These are phyloP conservation scores for Oopsacas minuta DNA, from an alignment of 37 sponge, comb jelly and placozoan species.

Conservation along the genomic window DNA sequence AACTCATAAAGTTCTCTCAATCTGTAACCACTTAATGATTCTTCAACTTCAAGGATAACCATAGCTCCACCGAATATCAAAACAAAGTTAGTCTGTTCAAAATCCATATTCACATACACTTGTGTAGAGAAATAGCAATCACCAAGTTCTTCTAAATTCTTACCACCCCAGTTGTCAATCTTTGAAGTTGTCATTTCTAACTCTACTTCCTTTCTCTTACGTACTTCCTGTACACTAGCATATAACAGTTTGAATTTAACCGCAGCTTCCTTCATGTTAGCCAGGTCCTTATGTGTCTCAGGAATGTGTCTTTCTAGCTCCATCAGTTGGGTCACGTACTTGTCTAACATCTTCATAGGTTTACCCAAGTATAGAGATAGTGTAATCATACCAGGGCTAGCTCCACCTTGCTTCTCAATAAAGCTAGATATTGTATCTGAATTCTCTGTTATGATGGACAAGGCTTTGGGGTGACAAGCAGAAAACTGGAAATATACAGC, in stretches of 20 bases:
- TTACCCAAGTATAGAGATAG: conserved; percentile 71
- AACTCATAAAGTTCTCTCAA: conserved; percentile 20
- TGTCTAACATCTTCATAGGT: conserved; percentile 77
- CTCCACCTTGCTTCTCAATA: conserved; percentile 71
- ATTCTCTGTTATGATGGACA: conserved; percentile 81
- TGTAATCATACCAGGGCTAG: conserved; percentile 67
- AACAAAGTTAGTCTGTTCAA: conserved; percentile 25
- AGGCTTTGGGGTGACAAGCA: conserved; percentile 72
- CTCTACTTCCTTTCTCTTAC: conserved; percentile 73
- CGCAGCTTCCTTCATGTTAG: not conserved
- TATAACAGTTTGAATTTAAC: not conserved
- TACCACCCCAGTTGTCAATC: conserved; percentile 61
- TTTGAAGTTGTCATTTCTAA: conserved; percentile 69
- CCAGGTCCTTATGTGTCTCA: not conserved
- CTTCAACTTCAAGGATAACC: conserved; percentile 54
- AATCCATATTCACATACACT: conserved; percentile 16
- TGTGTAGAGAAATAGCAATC: conserved; percentile 18
- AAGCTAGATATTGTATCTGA: conserved; percentile 67
- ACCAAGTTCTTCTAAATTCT: not conserved
- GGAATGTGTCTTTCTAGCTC: conserved; percentile 63
- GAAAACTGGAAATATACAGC: conserved; percentile 44
- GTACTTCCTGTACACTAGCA: conserved; percentile 48
- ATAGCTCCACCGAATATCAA: conserved; percentile 54
- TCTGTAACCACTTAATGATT: conserved; percentile 69
- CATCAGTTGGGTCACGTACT: conserved; percentile 58